Evolutionary conservation across 2,797 vertebrate species (phyloP).

Genomic region (Enteromius treurensis): DNA sequence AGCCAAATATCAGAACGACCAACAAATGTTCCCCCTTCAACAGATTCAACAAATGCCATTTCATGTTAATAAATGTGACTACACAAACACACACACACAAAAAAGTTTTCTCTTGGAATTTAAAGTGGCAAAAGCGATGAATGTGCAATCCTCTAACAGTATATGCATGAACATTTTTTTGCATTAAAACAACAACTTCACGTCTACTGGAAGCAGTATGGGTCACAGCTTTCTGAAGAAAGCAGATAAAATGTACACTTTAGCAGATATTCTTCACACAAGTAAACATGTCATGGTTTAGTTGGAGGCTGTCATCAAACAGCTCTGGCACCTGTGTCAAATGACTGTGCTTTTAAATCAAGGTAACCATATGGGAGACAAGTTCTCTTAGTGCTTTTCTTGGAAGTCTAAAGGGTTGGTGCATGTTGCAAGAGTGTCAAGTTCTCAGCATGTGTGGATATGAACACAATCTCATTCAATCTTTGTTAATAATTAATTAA

Average conservation of each 20-base stretch:
- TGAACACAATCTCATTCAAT: not conserved
- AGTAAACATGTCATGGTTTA: not conserved
- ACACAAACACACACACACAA: not conserved
- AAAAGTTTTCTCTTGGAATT: too few species aligned
- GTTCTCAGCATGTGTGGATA: not conserved
- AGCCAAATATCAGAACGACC: not conserved
- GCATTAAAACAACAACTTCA: not conserved
- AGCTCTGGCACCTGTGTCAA: conserved; percentile 19
- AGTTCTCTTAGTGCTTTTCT: not conserved
- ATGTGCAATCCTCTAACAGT: not conserved
- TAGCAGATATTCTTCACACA: not conserved
- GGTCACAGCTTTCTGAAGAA: not conserved
- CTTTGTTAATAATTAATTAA: not conserved
- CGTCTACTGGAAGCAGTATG: not conserved
- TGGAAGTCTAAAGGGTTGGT: conserved; percentile 4
- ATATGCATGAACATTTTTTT: not conserved
- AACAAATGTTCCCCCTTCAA: conserved; percentile 9
- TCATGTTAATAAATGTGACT: not conserved
- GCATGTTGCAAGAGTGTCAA: not conserved
- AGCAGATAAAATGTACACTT: conserved; percentile 6
- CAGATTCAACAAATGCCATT: conserved; percentile 22
- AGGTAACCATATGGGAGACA: not conserved
- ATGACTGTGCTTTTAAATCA: not conserved
- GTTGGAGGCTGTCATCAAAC: conserved; percentile 29
- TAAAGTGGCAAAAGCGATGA: not conserved